Evolutionary conservation across 1,140 invertebrate species (phyloP).

Genomic region (Mercenaria mercenaria): DNA sequence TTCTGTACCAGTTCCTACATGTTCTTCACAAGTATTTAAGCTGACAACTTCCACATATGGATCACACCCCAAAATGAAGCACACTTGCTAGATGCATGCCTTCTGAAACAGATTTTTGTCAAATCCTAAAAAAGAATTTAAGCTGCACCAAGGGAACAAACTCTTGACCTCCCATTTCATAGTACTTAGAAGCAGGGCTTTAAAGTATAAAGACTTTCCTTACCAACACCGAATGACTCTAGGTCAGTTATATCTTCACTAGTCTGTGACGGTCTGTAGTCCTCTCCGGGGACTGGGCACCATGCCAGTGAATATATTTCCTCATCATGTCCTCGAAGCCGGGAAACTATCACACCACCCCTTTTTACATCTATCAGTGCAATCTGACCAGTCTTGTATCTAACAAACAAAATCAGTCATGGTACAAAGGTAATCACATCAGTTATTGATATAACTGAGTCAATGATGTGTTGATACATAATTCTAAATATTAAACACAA

Average conservation of each 20-base stretch:
- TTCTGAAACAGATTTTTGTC: too few species aligned
- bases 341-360: conserved; percentile 88
- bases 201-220: background rate
- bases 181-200: too few species aligned
- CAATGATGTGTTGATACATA: background rate
- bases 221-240: conserved; percentile 66
- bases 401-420: conserved; percentile 57
- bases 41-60: too few species aligned
- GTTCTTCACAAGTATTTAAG: too few species aligned
- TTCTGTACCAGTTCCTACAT: too few species aligned
- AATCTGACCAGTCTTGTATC: conserved; percentile 76
- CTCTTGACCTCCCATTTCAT: too few species aligned
- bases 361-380: conserved; percentile 73
- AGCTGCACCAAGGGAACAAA: too few species aligned
- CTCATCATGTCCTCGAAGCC: conserved; percentile 91
- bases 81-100: too few species aligned
- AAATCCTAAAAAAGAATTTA: too few species aligned
- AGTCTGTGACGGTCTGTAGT: conserved; percentile 16
- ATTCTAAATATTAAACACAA: background rate
- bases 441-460: background rate
- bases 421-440: too few species aligned
- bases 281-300: conserved; percentile 89
- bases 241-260: conserved; percentile 54
- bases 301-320: conserved; percentile 90
- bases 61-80: too few species aligned